Base-by-base conservation (phyloP, 2,888 invertebrate species). In the Actias luna region DNA sequence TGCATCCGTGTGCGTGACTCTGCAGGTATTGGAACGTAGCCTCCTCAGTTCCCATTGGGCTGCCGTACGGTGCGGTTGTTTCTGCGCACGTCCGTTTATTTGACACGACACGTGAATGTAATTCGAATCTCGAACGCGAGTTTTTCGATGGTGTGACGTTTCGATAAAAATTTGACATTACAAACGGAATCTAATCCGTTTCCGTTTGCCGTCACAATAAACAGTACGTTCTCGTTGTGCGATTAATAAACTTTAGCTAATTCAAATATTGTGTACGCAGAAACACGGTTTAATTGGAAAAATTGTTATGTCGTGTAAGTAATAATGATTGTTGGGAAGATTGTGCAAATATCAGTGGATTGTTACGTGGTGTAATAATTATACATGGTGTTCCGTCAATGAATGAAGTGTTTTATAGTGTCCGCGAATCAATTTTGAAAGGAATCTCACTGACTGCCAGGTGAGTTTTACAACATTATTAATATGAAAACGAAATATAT, bases 1-100 rank as follows among this genome's bases (percentile, higher is more conserved):
- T 83, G 82, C 82, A 79, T 75, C 77, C 80, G 90, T 91, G 89
- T 89, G 91, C 80, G 89, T 88, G 82, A 65, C 87, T 84, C 78
- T 92, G 92, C 92, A 92, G 92, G 92, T 92, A 91, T 87, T 68
- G 75, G 68, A 74, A 75, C 76, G 74, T 77, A 79, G 74, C 70
- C 76, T 80, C 77, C 79, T 84, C 86, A 92, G 91, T 92, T 84
- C 83, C 83, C 85, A 84, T 85, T 81, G 85, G 84, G 82, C 85
- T 72, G 71, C 75, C 83, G 69, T 77, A 67, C 74, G 64, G 68
- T 29, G 55, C n/a, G n/a, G 55, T 55, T 12, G 55, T 7, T 55
- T 55, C n/a, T 29, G 63, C 74, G 73, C 75, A 72, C 75, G 82
- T 71, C 60, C 42, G 55, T 35, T 29, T 12, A 65, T 65, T 65